Evolutionary conservation across 2,797 vertebrate genomes (phyloP), one percentile per base, ranked within the genome.

Genomic region (Mus caroli): DNA sequence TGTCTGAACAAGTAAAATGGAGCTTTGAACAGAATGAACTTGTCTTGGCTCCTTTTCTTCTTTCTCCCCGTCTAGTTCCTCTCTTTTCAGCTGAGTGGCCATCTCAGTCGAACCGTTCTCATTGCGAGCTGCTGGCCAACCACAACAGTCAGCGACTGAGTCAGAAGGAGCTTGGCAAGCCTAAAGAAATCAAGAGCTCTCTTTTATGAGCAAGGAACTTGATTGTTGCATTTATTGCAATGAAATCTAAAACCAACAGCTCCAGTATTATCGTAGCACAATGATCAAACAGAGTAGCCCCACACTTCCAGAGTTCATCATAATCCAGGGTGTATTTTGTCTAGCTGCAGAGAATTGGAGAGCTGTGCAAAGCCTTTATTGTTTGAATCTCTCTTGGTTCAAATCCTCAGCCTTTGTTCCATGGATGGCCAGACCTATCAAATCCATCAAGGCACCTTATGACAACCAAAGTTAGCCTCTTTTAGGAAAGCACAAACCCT

Each of bases 121-220:
- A n/a, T n/a, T n/a, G n/a, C n/a, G n/a, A n/a, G n/a, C n/a, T n/a
- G n/a, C n/a, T n/a, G n/a, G n/a, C n/a, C n/a, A n/a, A n/a, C n/a
- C n/a, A n/a, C n/a, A n/a, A n/a, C n/a, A n/a, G 91, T 90, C 2
- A 0, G 90, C 64, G 20, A 22, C 28, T 0, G 0, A 82, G 34
- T 54, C 37, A 67, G 73, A 54, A 54, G 31, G 0, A 13, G 46
- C 28, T 15, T 31, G 4, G 50, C 62, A 43, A 22, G 14, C 24
- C 77, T 80, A 50, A 19, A 13, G 50, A 52, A 52, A 31, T 24
- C 14, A 60, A 60, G 56, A 24, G 56, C 78, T 95, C 73, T 91
- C 75, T n/a, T 37, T 64, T 87, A 54, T 12, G 24, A 7, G 46
- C 34, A 71, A 40, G 62, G 26, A 19, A 84, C 14, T n/a, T n/a